phyloP scores from a whole-genome alignment of 1,140 invertebrate genomes.

The Ladona fulva region DNA sequence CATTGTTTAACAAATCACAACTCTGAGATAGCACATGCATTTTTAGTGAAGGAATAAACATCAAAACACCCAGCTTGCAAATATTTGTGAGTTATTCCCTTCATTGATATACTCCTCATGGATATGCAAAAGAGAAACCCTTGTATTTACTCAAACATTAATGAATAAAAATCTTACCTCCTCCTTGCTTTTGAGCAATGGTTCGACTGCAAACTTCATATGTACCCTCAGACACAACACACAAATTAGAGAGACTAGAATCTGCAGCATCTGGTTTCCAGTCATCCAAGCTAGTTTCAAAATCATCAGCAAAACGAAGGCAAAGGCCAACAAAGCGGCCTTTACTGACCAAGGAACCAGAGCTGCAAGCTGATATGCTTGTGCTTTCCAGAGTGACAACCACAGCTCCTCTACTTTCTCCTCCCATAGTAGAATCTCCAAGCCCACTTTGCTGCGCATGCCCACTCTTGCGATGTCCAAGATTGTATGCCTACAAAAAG shows the following conservation, averaged over 20 bases:
- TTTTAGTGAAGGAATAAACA: no score
- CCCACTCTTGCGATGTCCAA: neutral
- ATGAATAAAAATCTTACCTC: constrained; percentile 20
- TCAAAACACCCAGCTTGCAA: no score
- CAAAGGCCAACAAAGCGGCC: constrained; percentile 75
- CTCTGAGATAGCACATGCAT: no score
- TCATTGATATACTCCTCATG: no score
- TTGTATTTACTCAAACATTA: no score
- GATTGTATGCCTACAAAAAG: neutral
- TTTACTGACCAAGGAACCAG: constrained; percentile 69
- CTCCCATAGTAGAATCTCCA: constrained; percentile 49
- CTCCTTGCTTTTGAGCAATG: constrained; percentile 58
- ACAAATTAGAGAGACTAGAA: constrained; percentile 83
- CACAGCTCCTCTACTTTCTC: constrained; percentile 75
- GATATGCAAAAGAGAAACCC: no score
- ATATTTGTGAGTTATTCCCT: no score
- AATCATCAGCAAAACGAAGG: constrained; percentile 90
- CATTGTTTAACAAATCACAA: no score
- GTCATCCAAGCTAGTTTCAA: constrained; percentile 91
- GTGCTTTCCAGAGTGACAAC: constrained; percentile 92
- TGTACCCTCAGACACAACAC: constrained; percentile 93
- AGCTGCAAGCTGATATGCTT: constrained; percentile 82
- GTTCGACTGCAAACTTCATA: constrained; percentile 94
- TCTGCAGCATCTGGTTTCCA: constrained; percentile 90
- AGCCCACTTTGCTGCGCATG: neutral